Conservation (phyloP, 2,888 invertebrate species). For the Adelphocoris suturalis region DNA sequence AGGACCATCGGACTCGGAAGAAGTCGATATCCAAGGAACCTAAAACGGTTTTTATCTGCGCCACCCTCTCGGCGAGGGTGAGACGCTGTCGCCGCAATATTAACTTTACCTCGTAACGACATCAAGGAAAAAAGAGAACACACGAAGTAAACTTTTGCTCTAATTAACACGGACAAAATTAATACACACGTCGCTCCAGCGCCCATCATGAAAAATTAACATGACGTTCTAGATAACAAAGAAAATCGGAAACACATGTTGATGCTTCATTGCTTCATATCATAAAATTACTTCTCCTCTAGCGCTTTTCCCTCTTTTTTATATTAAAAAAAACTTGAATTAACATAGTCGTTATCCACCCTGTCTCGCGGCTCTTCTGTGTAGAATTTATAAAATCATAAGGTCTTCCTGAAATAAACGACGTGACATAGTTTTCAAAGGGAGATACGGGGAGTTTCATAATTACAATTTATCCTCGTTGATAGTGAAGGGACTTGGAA, state of each 20-base stretch:
- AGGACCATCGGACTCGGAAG: background rate
- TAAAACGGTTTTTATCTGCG: background rate
- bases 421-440: slow-evolving; percentile 9
- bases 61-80: background rate
- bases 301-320: background rate
- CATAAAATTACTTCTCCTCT: background rate
- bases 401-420: background rate
- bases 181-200: background rate
- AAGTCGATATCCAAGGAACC: background rate
- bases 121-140: background rate
- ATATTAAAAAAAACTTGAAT: background rate
- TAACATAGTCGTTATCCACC: slow-evolving; percentile 11
- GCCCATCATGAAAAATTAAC: background rate
- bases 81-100: background rate
- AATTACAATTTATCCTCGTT: too few relatives aligned
- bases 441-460: background rate
- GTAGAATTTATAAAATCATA: background rate
- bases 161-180: background rate
- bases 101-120: background rate
- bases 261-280: slow-evolving; percentile 16
- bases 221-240: slow-evolving; percentile 11
- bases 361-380: background rate
- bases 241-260: background rate
- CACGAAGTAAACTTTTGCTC: background rate
- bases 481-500: too few relatives aligned